Evolutionary conservation across 2,797 vertebrate species (phyloP).

Genomic region (Falco cherrug): DNA sequence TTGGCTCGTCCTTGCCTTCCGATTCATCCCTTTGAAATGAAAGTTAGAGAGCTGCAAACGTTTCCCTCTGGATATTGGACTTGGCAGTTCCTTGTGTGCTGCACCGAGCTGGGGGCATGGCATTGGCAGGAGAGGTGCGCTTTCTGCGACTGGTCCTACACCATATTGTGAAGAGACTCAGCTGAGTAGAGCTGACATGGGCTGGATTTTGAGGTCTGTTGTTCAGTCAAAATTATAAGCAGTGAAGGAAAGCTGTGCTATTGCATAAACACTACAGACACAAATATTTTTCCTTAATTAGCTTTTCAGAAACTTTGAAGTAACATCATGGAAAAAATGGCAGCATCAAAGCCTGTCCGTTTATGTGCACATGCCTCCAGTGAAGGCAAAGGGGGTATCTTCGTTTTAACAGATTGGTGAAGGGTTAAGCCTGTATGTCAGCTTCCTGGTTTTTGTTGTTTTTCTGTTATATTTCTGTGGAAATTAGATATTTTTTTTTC

Average conservation of each 20-base stretch:
- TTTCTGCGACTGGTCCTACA: neutral
- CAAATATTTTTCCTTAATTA: neutral
- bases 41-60: neutral
- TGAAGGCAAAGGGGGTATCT: neutral
- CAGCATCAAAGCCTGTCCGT: neutral
- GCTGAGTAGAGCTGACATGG: neutral
- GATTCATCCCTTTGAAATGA: neutral
- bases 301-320: neutral
- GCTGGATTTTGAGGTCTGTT: neutral
- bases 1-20: neutral
- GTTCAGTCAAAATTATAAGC: neutral
- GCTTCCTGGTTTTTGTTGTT: neutral
- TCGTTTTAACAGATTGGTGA: neutral
- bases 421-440: neutral
- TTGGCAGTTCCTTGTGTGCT: fast-evolving
- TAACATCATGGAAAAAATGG: neutral
- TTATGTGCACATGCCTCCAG: neutral
- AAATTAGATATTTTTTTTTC: neutral
- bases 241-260: neutral
- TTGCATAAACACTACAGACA: neutral
- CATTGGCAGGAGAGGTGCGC: neutral
- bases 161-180: neutral
- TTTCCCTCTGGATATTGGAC: neutral
- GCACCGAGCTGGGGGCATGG: fast-evolving
- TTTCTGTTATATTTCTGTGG: neutral